Conservation (phyloP, 2,888 invertebrate genomes). For the Orchesellides sinensis region DNA sequence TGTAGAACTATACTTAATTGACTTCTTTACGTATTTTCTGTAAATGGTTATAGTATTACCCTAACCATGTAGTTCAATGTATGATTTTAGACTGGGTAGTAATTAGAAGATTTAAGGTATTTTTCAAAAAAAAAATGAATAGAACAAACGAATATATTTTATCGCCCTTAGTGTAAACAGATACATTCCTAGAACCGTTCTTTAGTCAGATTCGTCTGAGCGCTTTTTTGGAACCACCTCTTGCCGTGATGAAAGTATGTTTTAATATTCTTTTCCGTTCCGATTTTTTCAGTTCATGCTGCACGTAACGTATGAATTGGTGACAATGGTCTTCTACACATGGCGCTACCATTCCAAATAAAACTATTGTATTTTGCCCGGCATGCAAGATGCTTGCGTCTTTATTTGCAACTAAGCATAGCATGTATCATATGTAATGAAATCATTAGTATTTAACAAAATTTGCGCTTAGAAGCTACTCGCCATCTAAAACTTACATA, state of each 20-base stretch:
- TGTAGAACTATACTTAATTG: no score
- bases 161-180: neutral
- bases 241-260: slow-evolving; percentile 35
- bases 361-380: neutral
- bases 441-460: neutral
- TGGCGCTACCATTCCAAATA: neutral
- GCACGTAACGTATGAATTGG: slow-evolving; percentile 33
- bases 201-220: neutral
- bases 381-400: no score
- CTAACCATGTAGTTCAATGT: no score
- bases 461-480: neutral
- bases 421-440: neutral
- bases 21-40: no score
- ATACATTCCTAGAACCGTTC: neutral
- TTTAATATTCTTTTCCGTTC: slow-evolving; percentile 7
- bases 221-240: neutral
- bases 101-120: no score
- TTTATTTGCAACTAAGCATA: no score
- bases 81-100: no score
- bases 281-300: slow-evolving; percentile 24
- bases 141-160: neutral
- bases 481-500: neutral
- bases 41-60: no score
- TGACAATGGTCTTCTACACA: neutral
- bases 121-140: no score